phyloP scores from a whole-genome alignment of 2,888 invertebrate genomes.

The Cremastobaeus sp. region DNA sequence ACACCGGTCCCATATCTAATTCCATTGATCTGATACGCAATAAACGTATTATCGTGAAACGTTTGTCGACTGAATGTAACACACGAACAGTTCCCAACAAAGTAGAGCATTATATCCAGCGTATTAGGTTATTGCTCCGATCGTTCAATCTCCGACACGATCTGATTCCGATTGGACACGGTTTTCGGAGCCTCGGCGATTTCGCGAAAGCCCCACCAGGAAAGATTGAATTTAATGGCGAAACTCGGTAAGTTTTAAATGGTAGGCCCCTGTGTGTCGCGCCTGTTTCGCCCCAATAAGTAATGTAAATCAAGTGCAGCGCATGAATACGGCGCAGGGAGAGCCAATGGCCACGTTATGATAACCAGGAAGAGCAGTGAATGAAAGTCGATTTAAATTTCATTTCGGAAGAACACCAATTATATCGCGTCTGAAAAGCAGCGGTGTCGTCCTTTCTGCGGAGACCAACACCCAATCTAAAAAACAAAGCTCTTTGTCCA shows the following conservation, averaged over 20 bases:
- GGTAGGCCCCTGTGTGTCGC: no score
- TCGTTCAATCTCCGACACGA: slow-evolving; percentile 37
- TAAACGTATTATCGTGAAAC: slow-evolving; percentile 21
- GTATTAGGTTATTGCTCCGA: slow-evolving; percentile 27
- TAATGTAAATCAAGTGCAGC: slow-evolving; percentile 33
- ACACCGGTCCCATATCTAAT: background rate
- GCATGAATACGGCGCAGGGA: slow-evolving; percentile 20
- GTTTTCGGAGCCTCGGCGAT: slow-evolving; percentile 12
- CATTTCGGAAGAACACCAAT: slow-evolving; percentile 61
- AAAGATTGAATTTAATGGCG: slow-evolving; percentile 30
- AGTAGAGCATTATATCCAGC: slow-evolving; percentile 15
- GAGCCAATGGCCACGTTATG: slow-evolving; percentile 5
- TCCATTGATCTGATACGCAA: slow-evolving; percentile 20
- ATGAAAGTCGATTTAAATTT: slow-evolving; percentile 64
- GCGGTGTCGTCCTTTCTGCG: slow-evolving; percentile 58
- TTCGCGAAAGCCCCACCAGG: slow-evolving; percentile 9
- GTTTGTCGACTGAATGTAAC: slow-evolving; percentile 10
- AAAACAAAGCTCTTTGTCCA: slow-evolving; percentile 64
- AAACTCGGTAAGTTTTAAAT: slow-evolving; percentile 10
- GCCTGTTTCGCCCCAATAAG: slow-evolving; percentile 4
- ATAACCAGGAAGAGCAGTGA: slow-evolving; percentile 44
- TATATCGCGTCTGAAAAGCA: slow-evolving; percentile 57
- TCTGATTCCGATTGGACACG: slow-evolving; percentile 33
- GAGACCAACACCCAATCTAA: slow-evolving; percentile 62
- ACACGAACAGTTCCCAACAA: slow-evolving; percentile 26